These are phyloP conservation scores for Caracal caracal DNA, from an alignment of 2,113 vertebrate genomes.

Conservation along the genomic window DNA sequence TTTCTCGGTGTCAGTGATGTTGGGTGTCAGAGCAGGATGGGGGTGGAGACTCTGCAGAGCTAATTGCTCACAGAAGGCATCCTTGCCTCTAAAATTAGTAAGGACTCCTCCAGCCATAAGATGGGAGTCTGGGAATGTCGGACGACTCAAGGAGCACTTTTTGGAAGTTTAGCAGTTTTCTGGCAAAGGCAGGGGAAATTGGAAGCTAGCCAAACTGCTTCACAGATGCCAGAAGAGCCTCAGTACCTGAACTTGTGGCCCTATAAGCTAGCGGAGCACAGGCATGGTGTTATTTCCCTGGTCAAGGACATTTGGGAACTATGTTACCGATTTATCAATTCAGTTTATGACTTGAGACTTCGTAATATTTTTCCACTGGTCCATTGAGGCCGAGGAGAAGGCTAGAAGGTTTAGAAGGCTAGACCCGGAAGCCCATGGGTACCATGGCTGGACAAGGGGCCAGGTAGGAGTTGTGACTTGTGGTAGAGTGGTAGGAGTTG, in stretches of 20 bases:
- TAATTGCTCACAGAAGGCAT: conserved; percentile 78
- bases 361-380: not conserved
- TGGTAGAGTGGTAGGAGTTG: not conserved
- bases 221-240: conserved; percentile 75
- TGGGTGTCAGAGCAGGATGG: conserved; percentile 60
- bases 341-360: not conserved
- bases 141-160: conserved; percentile 84
- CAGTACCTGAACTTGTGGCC: conserved; percentile 49
- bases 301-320: not conserved
- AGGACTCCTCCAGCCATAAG: conserved; percentile 80
- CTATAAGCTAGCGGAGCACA: not conserved
- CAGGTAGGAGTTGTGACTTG: not conserved
- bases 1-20: conserved; percentile 62
- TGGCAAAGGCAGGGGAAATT: conserved; percentile 88
- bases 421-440: not conserved
- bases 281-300: not conserved
- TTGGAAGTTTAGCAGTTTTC: conserved; percentile 85
- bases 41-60: conserved; percentile 73
- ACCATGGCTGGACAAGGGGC: fast-evolving
- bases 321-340: not conserved
- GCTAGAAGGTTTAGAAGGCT: not conserved
- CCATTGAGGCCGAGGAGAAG: not conserved
- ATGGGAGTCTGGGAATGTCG: conserved; percentile 89
- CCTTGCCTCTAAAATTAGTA: conserved; percentile 86
- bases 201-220: conserved; percentile 89